A percentile compares a stretch with the other conserved stretches of the same genome.
These are phyloP conservation scores for Carassius gibelio DNA, from an alignment of 2,113 vertebrate species.

Conservation along the genomic window DNA sequence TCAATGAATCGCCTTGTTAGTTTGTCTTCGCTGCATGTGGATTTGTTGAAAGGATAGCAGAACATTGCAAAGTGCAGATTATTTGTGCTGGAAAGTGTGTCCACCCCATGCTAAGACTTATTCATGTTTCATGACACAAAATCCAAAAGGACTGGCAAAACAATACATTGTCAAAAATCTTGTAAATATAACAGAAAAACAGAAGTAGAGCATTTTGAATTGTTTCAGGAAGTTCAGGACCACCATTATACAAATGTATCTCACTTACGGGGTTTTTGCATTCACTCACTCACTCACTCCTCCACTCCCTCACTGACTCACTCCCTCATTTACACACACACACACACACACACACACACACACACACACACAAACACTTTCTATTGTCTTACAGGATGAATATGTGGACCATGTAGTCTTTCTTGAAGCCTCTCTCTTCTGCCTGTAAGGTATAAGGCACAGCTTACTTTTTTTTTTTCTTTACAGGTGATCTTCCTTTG, in stretches of 20 bases:
- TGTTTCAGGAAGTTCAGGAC: background rate
- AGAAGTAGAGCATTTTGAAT: background rate
- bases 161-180: background rate
- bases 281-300: background rate
- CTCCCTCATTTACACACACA: no score
- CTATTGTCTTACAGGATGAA: background rate
- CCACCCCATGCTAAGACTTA: background rate
- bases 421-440: background rate
- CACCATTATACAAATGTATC: background rate
- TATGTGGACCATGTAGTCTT: background rate
- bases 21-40: background rate
- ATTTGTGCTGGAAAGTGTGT: background rate
- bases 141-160: background rate
- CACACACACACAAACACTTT: background rate
- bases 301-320: no score
- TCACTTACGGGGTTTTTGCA: background rate
- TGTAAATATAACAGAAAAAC: background rate
- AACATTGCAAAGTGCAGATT: constrained; percentile 11
- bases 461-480: background rate
- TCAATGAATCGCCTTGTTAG: background rate
- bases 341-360: no score
- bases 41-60: background rate
- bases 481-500: background rate
- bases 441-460: background rate
- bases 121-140: background rate